Conservation (phyloP, 2,888 invertebrate genomes). For the Drosophila nigricruria region DNA sequence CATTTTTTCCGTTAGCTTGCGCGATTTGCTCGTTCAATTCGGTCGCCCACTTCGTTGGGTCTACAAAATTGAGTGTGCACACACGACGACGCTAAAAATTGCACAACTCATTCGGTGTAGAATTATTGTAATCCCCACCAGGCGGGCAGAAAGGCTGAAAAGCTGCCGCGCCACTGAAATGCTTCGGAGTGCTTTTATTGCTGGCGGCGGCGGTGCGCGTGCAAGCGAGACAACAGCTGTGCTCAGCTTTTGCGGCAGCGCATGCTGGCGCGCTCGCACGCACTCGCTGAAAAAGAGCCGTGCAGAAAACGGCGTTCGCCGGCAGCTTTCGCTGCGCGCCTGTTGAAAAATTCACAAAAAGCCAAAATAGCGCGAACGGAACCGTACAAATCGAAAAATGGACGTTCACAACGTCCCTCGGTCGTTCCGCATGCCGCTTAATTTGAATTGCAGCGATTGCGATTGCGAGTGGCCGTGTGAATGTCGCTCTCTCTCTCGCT, state of each 20-base stretch:
- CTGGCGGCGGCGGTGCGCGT: conserved; percentile 18
- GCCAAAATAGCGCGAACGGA: conserved; percentile 80
- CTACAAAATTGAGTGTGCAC: conserved; percentile 56
- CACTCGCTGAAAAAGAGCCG: conserved; percentile 11
- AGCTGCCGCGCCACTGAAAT: not conserved
- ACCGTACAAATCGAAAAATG: conserved; percentile 68
- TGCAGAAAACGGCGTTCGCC: conserved; percentile 38
- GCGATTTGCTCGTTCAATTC: conserved; percentile 42
- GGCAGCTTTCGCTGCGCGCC: conserved; percentile 59
- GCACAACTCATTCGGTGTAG: conserved; percentile 84
- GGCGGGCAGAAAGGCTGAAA: conserved; percentile 70
- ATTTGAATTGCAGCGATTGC: conserved; percentile 46
- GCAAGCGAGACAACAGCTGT: conserved; percentile 48
- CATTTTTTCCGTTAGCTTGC: conserved; percentile 8
- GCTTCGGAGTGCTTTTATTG: conserved; percentile 65
- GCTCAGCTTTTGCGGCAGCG: conserved; percentile 28
- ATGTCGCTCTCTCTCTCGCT: not conserved
- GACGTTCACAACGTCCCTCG: conserved; percentile 62
- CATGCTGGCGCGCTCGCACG: conserved; percentile 40
- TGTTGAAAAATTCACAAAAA: conserved; percentile 78
- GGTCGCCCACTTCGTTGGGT: conserved; percentile 57
- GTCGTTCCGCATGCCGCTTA: conserved; percentile 53
- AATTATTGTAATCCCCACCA: conserved; percentile 84
- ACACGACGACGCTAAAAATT: conserved; percentile 68
- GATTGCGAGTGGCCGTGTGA: not conserved